Conservation (phyloP, 2,888 invertebrate species). For the Hydrotaea diabolus region DNA sequence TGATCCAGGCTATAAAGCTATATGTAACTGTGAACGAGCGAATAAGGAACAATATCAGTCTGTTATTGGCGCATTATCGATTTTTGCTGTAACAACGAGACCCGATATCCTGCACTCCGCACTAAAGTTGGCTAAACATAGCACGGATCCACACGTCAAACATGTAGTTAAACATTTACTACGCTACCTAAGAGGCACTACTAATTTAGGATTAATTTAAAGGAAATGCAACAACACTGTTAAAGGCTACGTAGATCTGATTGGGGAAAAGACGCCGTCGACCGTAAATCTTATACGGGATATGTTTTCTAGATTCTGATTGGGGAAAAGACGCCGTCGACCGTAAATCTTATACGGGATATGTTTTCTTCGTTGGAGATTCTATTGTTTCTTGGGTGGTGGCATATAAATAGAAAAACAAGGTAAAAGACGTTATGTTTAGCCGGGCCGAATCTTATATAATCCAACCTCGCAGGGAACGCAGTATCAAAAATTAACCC, state of each 20-base stretch:
- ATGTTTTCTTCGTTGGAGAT: too few species aligned
- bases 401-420: too few species aligned
- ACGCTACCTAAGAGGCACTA: conserved; percentile 45
- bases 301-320: too few species aligned
- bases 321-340: too few species aligned
- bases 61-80: conserved; percentile 58
- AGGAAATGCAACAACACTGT: not conserved
- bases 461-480: too few species aligned
- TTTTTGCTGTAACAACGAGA: conserved; percentile 56
- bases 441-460: too few species aligned
- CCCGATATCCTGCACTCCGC: conserved; percentile 64
- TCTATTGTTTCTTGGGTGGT: conserved; percentile 40
- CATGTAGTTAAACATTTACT: conserved; percentile 67
- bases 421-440: too few species aligned
- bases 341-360: too few species aligned
- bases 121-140: conserved; percentile 59
- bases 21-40: conserved; percentile 43
- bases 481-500: too few species aligned
- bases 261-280: too few species aligned
- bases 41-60: conserved; percentile 52
- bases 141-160: conserved; percentile 62
- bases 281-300: conserved; percentile 32
- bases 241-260: conserved; percentile 21
- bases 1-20: conserved; percentile 33
- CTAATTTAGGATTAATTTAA: not conserved